Conservation (phyloP, 2,888 invertebrate genomes). For the Sturmia bella region DNA sequence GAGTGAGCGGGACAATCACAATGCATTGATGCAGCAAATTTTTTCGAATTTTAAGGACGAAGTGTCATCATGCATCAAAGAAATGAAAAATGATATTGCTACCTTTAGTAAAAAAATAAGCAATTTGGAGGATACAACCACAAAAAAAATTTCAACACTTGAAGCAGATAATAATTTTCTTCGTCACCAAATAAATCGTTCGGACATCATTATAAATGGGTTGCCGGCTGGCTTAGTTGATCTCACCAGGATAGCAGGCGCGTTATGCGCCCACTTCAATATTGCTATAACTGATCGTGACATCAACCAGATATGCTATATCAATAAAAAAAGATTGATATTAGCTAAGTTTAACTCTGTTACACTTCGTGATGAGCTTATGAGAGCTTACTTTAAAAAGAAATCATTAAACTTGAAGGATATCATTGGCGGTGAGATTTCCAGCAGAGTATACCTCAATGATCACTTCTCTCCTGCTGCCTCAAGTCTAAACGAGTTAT, state of each 20-base stretch:
- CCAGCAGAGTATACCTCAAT: neutral
- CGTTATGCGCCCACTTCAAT: neutral
- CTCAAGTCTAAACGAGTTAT: neutral
- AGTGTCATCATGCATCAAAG: too few relatives aligned
- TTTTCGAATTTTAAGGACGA: too few relatives aligned
- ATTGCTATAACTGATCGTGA: neutral
- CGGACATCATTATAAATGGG: neutral
- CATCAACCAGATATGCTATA: neutral
- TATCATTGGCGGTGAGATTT: neutral
- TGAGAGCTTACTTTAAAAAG: neutral
- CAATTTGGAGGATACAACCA: too few relatives aligned
- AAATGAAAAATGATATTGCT: too few relatives aligned
- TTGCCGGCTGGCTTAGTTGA: neutral
- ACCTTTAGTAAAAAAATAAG: too few relatives aligned
- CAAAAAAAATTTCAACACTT: neutral
- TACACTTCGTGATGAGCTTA: neutral
- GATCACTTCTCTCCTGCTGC: neutral
- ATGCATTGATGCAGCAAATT: too few relatives aligned
- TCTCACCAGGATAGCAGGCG: neutral
- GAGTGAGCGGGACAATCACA: too few relatives aligned
- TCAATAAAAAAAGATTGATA: neutral
- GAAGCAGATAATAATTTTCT: neutral
- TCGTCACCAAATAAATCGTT: neutral
- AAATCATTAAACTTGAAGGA: neutral
- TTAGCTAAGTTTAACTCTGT: neutral